Conservation (phyloP, 2,113 vertebrate species). For the Thalassarche chlororhynchos region DNA sequence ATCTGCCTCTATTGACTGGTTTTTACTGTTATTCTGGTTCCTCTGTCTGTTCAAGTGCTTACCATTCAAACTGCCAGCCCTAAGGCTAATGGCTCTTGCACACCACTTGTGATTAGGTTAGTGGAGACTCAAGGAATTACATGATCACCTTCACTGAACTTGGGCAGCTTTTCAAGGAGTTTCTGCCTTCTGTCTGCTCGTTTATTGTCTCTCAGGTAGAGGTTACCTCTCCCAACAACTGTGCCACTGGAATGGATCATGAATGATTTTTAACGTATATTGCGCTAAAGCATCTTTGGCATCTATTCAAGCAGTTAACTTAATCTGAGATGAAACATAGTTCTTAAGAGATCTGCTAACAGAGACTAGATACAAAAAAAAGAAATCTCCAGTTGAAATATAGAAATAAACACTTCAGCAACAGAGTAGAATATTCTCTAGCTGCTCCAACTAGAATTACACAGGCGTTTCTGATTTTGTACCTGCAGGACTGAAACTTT, state of each 20-base stretch:
- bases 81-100: background rate
- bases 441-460: background rate
- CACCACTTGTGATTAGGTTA: background rate
- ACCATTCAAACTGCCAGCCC: background rate
- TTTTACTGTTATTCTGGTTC: background rate
- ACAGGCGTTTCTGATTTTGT: background rate
- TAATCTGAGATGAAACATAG: background rate
- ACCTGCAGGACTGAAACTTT: background rate
- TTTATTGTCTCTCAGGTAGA: background rate
- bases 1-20: background rate
- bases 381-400: background rate
- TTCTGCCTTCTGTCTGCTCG: background rate
- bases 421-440: background rate
- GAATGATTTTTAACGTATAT: accelerated
- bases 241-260: background rate
- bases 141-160: background rate
- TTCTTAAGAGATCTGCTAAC: background rate
- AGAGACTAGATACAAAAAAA: background rate
- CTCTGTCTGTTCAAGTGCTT: background rate
- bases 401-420: background rate
- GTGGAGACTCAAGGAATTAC: background rate
- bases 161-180: background rate
- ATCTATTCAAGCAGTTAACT: background rate
- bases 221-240: background rate
- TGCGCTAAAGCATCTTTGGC: background rate